phyloP scores from a whole-genome alignment of 2,888 invertebrate species.

The Parascotia fuliginaria region DNA sequence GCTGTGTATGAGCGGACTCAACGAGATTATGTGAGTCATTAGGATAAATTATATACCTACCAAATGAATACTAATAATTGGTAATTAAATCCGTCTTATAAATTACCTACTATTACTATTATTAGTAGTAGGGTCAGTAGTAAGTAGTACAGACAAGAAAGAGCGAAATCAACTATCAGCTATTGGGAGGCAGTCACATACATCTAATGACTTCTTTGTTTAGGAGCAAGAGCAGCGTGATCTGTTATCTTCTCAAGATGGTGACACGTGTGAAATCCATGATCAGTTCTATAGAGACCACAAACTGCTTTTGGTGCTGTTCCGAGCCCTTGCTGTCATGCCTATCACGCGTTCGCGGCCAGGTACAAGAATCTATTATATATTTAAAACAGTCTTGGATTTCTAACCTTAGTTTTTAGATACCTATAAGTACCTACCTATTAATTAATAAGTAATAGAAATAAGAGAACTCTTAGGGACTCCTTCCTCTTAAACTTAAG shows the following conservation, averaged over 20 bases:
- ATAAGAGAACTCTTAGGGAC: too few species aligned
- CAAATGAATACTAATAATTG: too few species aligned
- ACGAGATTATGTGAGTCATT: conserved; percentile 73
- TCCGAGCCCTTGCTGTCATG: conserved; percentile 88
- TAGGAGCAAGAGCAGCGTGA: conserved; percentile 82
- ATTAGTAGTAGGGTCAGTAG: too few species aligned
- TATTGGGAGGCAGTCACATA: background rate
- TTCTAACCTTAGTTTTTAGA: too few species aligned
- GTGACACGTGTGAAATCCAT: conserved; percentile 86
- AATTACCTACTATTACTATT: too few species aligned
- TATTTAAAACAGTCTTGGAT: background rate
- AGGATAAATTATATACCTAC: too few species aligned
- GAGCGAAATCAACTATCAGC: too few species aligned
- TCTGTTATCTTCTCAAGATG: conserved; percentile 84
- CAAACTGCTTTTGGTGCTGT: conserved; percentile 86
- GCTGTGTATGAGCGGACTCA: conserved; percentile 67
- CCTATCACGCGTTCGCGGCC: conserved; percentile 86
- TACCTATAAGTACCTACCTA: too few species aligned
- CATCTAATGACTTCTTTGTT: background rate
- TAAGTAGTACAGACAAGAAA: too few species aligned
- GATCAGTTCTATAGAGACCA: conserved; percentile 89
- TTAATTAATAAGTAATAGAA: too few species aligned
- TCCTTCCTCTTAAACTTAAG: too few species aligned
- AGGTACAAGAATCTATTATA: conserved; percentile 62
- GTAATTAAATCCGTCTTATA: too few species aligned